Percentiles rank a stretch among this genome's conserved stretches.
phyloP scores from a whole-genome alignment of 23 tunicate species.

The Phallusia fumigata region DNA sequence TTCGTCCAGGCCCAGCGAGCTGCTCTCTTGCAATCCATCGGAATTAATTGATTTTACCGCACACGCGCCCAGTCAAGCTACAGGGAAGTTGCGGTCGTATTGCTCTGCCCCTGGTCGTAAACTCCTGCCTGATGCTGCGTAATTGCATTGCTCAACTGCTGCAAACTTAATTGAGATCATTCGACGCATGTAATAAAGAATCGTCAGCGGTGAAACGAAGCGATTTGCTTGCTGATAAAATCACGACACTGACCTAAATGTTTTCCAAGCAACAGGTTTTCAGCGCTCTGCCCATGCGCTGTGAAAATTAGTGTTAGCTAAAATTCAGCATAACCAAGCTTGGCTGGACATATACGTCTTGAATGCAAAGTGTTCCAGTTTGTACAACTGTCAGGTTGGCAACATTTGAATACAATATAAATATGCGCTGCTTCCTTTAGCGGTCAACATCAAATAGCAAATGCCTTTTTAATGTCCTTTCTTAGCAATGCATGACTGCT shows the following conservation, averaged over 20 bases:
- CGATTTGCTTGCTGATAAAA: neutral
- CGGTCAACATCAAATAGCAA: neutral
- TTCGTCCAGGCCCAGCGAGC: neutral
- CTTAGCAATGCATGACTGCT: neutral
- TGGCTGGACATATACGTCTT: too few species aligned
- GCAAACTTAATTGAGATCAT: neutral
- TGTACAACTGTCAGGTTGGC: too few species aligned
- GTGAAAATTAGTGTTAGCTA: too few species aligned
- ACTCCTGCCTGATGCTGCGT: neutral
- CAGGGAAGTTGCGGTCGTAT: neutral
- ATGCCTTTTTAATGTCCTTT: constrained; percentile 9
- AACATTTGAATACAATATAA: too few species aligned
- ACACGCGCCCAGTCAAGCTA: neutral
- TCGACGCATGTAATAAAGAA: neutral
- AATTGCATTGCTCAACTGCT: neutral
- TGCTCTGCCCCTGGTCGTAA: neutral
- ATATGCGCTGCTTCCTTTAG: too few species aligned
- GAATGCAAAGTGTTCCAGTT: too few species aligned
- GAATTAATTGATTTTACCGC: neutral
- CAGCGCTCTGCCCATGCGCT: too few species aligned
- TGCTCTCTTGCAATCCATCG: neutral
- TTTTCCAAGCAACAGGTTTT: neutral
- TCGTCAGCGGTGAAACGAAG: neutral
- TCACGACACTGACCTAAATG: neutral
- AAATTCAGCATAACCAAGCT: too few species aligned